Evolutionary conservation across 2,113 vertebrate species (phyloP).

Genomic region (Notothenia rossii): DNA sequence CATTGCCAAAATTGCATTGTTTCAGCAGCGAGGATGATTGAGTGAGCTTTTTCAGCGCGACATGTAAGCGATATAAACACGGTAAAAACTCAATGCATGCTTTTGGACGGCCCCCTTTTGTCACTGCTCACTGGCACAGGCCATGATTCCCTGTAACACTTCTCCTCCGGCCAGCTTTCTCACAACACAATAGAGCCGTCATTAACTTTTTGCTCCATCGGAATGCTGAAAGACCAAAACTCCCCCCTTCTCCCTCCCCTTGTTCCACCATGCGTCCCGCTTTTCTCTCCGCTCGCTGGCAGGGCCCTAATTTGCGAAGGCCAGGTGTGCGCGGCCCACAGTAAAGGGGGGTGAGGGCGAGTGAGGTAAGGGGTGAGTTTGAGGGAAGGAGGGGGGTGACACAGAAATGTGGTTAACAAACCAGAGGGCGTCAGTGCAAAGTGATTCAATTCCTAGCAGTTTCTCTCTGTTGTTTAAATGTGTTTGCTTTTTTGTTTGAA

Average conservation of each 20-base stretch:
- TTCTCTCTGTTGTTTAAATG: constrained; percentile 16
- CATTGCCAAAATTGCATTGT: constrained; percentile 3
- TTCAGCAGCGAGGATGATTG: constrained; percentile 3
- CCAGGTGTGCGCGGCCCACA: constrained; percentile 82
- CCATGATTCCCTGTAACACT: constrained; percentile 76
- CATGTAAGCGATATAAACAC: constrained; percentile 75
- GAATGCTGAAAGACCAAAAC: constrained; percentile 80
- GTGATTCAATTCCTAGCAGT: neutral
- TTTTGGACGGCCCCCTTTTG: constrained; percentile 71
- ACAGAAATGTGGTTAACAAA: constrained; percentile 67
- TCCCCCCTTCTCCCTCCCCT: constrained; percentile 44
- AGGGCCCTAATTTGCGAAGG: constrained; percentile 83
- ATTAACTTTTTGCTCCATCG: constrained; percentile 87
- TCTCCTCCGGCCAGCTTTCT: constrained; percentile 69
- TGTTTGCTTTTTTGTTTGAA: neutral
- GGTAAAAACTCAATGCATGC: constrained; percentile 53
- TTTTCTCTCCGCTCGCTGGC: constrained; percentile 66
- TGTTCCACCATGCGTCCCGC: constrained; percentile 54
- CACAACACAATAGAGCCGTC: constrained; percentile 78
- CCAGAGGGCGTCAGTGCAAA: constrained; percentile 42
- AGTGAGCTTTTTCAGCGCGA: constrained; percentile 31
- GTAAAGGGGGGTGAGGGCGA: constrained; percentile 27
- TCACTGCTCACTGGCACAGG: constrained; percentile 77
- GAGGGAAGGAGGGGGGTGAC: constrained; percentile 30
- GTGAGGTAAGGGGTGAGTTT: constrained; percentile 41